These are phyloP conservation scores for Melanotus villosus DNA, from an alignment of 2,888 invertebrate genomes.

Conservation along the genomic window DNA sequence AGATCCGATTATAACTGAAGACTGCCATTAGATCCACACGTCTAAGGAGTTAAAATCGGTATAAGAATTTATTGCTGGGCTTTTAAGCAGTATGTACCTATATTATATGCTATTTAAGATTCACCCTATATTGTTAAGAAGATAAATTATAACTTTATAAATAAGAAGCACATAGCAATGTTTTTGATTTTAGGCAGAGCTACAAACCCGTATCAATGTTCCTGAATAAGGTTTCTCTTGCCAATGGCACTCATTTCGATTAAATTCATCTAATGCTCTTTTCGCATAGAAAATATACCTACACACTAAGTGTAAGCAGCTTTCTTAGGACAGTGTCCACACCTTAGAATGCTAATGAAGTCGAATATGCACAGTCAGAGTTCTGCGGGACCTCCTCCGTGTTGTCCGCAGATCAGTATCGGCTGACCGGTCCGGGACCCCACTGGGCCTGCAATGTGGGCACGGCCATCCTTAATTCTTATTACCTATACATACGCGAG, in stretches of 20 bases:
- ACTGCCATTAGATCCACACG: no score
- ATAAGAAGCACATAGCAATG: no score
- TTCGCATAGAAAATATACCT: constrained; percentile 18
- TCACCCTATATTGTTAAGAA: no score
- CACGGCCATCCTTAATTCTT: constrained; percentile 45
- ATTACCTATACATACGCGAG: constrained; percentile 26
- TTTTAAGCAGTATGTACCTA: no score
- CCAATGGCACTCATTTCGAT: not conserved
- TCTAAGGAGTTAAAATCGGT: no score
- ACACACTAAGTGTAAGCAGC: constrained; percentile 28
- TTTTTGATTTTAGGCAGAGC: no score
- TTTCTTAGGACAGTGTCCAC: constrained; percentile 54
- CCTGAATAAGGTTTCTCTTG: constrained; percentile 4
- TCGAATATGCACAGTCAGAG: constrained; percentile 58
- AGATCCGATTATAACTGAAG: no score
- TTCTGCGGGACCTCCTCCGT: constrained; percentile 46
- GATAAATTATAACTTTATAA: no score
- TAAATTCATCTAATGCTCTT: constrained; percentile 19
- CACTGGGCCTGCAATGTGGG: constrained; percentile 50
- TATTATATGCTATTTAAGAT: no score
- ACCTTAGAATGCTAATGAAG: constrained; percentile 60
- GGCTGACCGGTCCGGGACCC: constrained; percentile 45
- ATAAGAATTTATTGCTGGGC: no score
- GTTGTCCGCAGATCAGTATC: constrained; percentile 49
- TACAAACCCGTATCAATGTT: no score